Base-by-base conservation (phyloP, 2,888 invertebrate species). In the Notocelia uddmanniana region DNA sequence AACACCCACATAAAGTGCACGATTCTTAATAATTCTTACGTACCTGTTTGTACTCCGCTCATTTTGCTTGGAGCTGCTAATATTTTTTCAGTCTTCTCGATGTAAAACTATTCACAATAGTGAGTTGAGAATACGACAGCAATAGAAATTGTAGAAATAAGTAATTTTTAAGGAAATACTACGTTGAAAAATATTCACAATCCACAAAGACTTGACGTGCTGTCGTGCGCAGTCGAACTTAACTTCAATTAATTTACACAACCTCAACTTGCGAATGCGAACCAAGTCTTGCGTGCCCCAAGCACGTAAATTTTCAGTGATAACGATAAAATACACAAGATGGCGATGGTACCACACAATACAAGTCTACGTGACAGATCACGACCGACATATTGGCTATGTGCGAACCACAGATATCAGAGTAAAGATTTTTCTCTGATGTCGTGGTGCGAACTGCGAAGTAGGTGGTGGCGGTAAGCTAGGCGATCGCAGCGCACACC, bases 31-130 rank as follows among this genome's bases (percentile, higher is more conserved):
- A 69, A 75, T 52, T 48, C 15, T 41, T 74, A 81, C 88, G 80
- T 82, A 89, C 91, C 91, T 85, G 91, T 88, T 83, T 89, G 91
- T 76, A 91, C 86, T 75, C 88, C 89, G 81, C 91, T 91, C 91
- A 91, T 91, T 80, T 77, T 85, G 78, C 71, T 76, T 48, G 58
- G 23, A 68, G 19, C 18, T 54, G 21, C 31, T 72, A 69, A 64
- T 66, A 70, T 57, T 63, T 69, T 67, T 19, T 63, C 48, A 69
- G 69, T 74, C 58, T 73, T 73, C 41, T 55, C 50, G 41, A 58
- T 26, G 58, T 37, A 55, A 19, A 72, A 62, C 23, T 68, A 68
- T 67, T 68, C 57, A 57, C 72, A 62, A 62, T 62, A 62, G 62
- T 48, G 55, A 62, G 60, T 50, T 68, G n/a, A 48, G 55, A 50